Evolutionary conservation across 2,113 vertebrate species (phyloP), one percentile per base, ranked within the genome.

Genomic region (Istiophorus platypterus): DNA sequence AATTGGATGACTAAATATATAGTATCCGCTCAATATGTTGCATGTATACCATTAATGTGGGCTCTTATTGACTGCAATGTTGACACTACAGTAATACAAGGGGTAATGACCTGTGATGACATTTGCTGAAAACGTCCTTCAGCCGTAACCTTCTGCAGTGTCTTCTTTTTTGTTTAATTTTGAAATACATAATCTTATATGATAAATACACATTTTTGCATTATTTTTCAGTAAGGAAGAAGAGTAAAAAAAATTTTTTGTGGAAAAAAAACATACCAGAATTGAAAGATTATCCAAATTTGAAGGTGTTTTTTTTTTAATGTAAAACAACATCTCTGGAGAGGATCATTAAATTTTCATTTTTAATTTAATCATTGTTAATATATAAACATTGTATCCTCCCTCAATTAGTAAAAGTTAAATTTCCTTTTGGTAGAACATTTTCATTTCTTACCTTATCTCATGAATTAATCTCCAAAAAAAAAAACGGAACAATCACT

Each of bases 1-100:
- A 74, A 37, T 12, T 9, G 18, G n/a, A 63, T 18, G 51, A 37
- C 26, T 71, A 17, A 78, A 61, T 2, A 39, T 70, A 75, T 42
- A 34, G 54, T 3, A 29, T 15, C 3, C 27, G 18, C 62, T 91
- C 87, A 22, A 87, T 84, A 86, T 71, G 57, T 67, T 76, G 39
- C 79, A 73, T 85, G 47, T 64, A 86, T 68, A 45, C 27, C 52
- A 61, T 56, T 91, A 84, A 86, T 88, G 76, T 84, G 81, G 74
- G 69, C 71, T 65, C 26, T 65, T 89, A 92, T 92, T 75, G 91
- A 93, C 80, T 77, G 9, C 54, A 70, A 20, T 70, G 82, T 90
- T 86, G 80, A 75, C 81, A 80, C 61, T 47, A 75, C 34, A 76
- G 41, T 87, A 62, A 79, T 72, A 78, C 67, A 76, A 31, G 22